A percentile compares a stretch with the other conserved stretches of the same genome.
These are phyloP conservation scores for Raja brachyura DNA, from an alignment of 2,113 vertebrate genomes.

Conservation along the genomic window DNA sequence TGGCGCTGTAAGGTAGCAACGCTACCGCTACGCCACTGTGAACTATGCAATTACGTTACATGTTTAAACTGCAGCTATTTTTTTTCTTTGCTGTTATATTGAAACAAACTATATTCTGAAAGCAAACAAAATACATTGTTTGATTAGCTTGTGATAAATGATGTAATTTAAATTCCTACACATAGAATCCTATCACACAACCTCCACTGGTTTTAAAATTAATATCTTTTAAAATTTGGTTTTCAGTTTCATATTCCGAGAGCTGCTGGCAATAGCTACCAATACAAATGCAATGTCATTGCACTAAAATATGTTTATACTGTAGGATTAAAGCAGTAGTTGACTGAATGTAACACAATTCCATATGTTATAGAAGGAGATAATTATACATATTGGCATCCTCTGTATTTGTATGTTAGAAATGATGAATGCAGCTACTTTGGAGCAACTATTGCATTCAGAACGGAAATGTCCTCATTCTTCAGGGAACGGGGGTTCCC, in stretches of 20 bases:
- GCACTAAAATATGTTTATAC: neutral
- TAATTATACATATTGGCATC: neutral
- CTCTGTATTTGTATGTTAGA: neutral
- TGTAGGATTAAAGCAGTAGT: neutral
- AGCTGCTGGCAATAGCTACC: neutral
- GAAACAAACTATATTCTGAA: neutral
- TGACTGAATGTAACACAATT: neutral
- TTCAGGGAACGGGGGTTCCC: no score
- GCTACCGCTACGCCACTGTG: no score
- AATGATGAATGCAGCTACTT: neutral
- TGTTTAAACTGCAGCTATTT: neutral
- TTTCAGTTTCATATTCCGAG: neutral
- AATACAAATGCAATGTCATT: neutral
- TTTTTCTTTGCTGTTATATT: slow-evolving; percentile 8
- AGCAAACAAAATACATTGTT: neutral
- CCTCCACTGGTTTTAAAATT: neutral
- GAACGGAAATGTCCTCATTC: no score
- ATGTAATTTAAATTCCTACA: neutral
- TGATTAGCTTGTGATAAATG: neutral
- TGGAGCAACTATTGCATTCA: neutral
- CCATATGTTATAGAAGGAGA: no score
- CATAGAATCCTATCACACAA: neutral
- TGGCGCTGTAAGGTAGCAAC: no score
- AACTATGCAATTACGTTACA: no score
- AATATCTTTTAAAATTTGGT: neutral